A percentile compares a stretch with the other conserved stretches of the same genome.
Evolutionary conservation across 2,888 invertebrate species (phyloP).

Genomic region (Drosophila subsilvestris): DNA sequence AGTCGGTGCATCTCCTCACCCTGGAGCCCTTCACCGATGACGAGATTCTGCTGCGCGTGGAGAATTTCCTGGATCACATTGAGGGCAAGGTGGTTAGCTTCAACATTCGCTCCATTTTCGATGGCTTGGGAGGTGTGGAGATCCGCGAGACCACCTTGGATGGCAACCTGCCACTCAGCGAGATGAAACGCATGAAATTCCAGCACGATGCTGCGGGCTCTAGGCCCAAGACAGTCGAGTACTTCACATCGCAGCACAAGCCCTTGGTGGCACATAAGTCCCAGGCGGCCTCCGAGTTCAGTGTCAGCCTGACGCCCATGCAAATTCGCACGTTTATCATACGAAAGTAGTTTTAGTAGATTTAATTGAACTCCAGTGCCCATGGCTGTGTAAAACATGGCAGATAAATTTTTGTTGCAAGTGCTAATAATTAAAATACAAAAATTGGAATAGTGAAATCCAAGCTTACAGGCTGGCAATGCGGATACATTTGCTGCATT

Average conservation of each 20-base stretch:
- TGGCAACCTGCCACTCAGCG: conserved; percentile 87
- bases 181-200: conserved; percentile 83
- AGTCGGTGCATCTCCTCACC: conserved; percentile 90
- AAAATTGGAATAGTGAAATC: background rate
- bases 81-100: conserved; percentile 84
- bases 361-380: background rate
- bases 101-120: conserved; percentile 85
- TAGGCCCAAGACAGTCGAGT: conserved; percentile 42
- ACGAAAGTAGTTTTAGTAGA: background rate
- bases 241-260: conserved; percentile 56
- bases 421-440: background rate
- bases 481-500: conserved; percentile 38
- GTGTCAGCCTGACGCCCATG: conserved; percentile 42
- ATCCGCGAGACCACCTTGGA: conserved; percentile 88
- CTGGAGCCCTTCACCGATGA: conserved; percentile 89
- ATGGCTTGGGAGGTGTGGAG: conserved; percentile 85
- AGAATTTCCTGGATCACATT: conserved; percentile 88
- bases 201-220: conserved; percentile 55
- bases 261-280: conserved; percentile 55
- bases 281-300: conserved; percentile 60
- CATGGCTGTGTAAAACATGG: background rate
- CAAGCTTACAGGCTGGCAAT: conserved; percentile 2
- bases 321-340: conserved; percentile 37
- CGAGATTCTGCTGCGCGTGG: conserved; percentile 88
- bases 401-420: background rate